Evolutionary conservation across 2,888 invertebrate genomes (phyloP).

Genomic region (Agonopterix alstromeriana): DNA sequence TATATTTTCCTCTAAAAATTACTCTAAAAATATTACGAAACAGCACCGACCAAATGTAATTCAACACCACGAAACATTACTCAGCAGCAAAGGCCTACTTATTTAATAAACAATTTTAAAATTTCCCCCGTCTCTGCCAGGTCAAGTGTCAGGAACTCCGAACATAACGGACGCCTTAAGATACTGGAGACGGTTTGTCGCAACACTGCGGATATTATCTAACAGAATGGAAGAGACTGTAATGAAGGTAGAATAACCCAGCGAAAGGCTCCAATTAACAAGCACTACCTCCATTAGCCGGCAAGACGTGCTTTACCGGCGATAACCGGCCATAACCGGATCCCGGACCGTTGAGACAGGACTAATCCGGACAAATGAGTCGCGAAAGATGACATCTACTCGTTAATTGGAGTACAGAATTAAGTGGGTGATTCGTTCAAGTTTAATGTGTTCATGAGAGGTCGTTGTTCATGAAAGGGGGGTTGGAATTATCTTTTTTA

Average conservation of each 20-base stretch:
- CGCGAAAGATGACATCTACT: slow-evolving; percentile 52
- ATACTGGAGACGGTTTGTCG: slow-evolving; percentile 2
- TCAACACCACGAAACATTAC: too few relatives aligned
- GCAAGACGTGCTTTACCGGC: slow-evolving; percentile 35
- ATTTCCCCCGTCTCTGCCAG: too few relatives aligned
- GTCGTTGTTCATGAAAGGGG: neutral
- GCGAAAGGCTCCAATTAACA: slow-evolving; percentile 48
- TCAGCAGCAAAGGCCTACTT: too few relatives aligned
- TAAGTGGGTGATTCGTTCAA: slow-evolving; percentile 20
- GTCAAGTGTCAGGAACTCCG: too few relatives aligned
- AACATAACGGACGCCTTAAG: slow-evolving; percentile 2
- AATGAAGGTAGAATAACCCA: slow-evolving; percentile 29
- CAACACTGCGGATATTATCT: slow-evolving; percentile 17
- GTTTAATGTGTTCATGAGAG: slow-evolving; percentile 7
- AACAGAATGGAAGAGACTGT: slow-evolving; percentile 18
- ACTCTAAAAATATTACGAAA: too few relatives aligned
- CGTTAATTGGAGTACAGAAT: slow-evolving; percentile 46
- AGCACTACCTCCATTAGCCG: slow-evolving; percentile 47
- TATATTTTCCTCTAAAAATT: too few relatives aligned
- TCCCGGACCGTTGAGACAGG: slow-evolving; percentile 17
- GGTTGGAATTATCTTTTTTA: too few relatives aligned
- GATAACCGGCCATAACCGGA: slow-evolving; percentile 28
- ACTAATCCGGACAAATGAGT: slow-evolving; percentile 44
- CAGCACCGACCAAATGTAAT: too few relatives aligned
- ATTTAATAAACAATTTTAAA: too few relatives aligned